Evolutionary conservation across 1,140 invertebrate species (phyloP), one percentile per base, ranked within the genome.

Genomic region (Alviniconcha marisindica): DNA sequence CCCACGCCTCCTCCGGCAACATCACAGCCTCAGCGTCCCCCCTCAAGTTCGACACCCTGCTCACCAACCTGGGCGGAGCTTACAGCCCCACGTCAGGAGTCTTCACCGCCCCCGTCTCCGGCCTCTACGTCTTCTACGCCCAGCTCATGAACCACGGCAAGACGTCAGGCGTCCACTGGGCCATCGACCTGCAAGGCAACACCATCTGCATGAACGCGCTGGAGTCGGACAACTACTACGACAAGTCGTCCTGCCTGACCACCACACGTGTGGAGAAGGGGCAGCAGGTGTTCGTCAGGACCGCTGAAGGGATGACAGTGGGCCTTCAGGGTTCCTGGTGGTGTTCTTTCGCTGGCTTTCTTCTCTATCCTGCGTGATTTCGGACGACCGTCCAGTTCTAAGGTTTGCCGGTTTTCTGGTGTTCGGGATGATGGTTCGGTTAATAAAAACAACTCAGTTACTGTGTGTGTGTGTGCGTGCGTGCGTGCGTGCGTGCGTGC

Each of bases 71-170:
- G 7, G 77, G 77, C n/a, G 56, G 56, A n/a, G 77, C 24, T 28
- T 79, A 44, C 36, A 79, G 56, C 51, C 38, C 28, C 10, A 14
- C 48, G 1, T 60, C 44, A 24, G 77, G 77, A 5, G 36, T 79
- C 7, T 79, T 60, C 51, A 79, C 48, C 12, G 77, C 77, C 48
- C 77, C 77, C 48, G 77, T 79, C 18, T 18, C n/a, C 28, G 77
- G 77, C 28, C 31, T 56, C n/a, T 79, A 79, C 56, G 28, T 79
- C 48, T 79, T 79, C 12, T 44, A 51, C 24, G 74, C 40, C 24
- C 42, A 77, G 42, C 40, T 77, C 33, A 77, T 77, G 74, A 60
- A 60, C 21, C 56, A 60, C 56, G 0, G 7, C 7, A n/a, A 60
- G 21, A 60, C 56, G 18, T 5, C 56, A n/a, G 21, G 1, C 56